Evolutionary conservation across 2,888 invertebrate genomes (phyloP).

Genomic region (Brenthis hecate): DNA sequence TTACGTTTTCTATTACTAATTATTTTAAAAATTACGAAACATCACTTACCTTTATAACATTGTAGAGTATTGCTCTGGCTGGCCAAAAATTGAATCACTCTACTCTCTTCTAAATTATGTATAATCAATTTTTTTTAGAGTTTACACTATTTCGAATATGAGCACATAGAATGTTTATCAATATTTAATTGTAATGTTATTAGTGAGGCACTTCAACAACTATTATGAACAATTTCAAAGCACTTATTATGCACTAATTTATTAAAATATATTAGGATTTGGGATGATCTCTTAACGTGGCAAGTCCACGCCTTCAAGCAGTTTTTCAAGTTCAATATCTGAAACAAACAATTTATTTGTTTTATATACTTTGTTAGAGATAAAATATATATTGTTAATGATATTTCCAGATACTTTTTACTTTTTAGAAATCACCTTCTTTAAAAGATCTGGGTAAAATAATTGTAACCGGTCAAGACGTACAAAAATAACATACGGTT

Average conservation of each 20-base stretch:
- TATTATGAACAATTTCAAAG: conserved; percentile 43
- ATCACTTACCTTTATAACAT: conserved; percentile 72
- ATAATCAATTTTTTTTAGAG: conserved; percentile 30
- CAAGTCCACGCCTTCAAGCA: conserved; percentile 5
- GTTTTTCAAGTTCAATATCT: conserved; percentile 27
- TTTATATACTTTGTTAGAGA: neutral
- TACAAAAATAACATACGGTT: too few relatives aligned
- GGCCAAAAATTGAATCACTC: conserved; percentile 44
- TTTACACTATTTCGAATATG: conserved; percentile 23
- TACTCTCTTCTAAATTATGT: conserved; percentile 33
- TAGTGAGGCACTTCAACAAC: conserved; percentile 53
- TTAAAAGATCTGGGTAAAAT: too few relatives aligned
- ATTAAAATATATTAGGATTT: conserved; percentile 25
- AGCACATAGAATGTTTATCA: conserved; percentile 15
- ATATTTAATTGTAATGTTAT: conserved; percentile 44
- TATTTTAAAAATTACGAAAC: conserved; percentile 26
- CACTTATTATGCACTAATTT: conserved; percentile 46
- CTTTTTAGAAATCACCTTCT: too few relatives aligned
- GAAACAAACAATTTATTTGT: conserved; percentile 36
- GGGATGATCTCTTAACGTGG: conserved; percentile 1
- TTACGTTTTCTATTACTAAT: conserved; percentile 24
- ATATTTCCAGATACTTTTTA: too few relatives aligned
- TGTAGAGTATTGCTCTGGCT: conserved; percentile 55
- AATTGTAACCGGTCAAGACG: too few relatives aligned
- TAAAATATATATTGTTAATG: too few relatives aligned